A percentile compares a stretch with the other conserved stretches of the same genome.
Evolutionary conservation across 2,888 invertebrate genomes (phyloP).

Genomic region (Rhabditophanes sp.): DNA sequence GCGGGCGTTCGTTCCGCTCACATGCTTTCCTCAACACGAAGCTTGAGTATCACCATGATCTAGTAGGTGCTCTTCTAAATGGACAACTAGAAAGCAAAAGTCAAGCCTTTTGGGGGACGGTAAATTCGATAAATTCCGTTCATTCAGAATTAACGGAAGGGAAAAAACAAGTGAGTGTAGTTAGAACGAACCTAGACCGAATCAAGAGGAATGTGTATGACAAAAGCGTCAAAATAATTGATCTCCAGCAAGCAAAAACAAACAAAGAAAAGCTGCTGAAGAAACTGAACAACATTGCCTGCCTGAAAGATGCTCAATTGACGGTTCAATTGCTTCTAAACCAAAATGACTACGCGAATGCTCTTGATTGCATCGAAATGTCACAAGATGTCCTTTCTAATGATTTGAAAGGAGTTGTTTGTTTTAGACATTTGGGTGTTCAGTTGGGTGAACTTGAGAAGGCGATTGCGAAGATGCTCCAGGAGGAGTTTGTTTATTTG

Average conservation of each 20-base stretch:
- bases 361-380: slow-evolving; percentile 82
- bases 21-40: slow-evolving; percentile 18
- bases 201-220: slow-evolving; percentile 16
- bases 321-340: slow-evolving; percentile 83
- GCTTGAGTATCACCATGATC: slow-evolving; percentile 35
- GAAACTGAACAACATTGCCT: slow-evolving; percentile 31
- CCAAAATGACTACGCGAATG: slow-evolving; percentile 89
- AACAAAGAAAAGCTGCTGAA: slow-evolving; percentile 22
- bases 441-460: slow-evolving; percentile 87
- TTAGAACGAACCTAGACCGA: slow-evolving; percentile 7
- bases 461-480: slow-evolving; percentile 87
- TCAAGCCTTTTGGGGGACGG: slow-evolving; percentile 89
- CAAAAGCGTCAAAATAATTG: slow-evolving; percentile 19
- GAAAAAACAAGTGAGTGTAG: no score
- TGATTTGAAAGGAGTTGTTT: slow-evolving; percentile 75
- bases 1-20: slow-evolving; percentile 15
- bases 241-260: slow-evolving; percentile 22
- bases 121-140: slow-evolving; percentile 54
- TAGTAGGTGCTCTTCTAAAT: slow-evolving; percentile 34
- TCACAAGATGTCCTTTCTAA: slow-evolving; percentile 68
- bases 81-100: slow-evolving; percentile 75
- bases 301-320: slow-evolving; percentile 68
- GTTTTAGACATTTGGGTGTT: slow-evolving; percentile 72
- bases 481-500: slow-evolving; percentile 78
- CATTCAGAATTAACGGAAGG: slow-evolving; percentile 1